Evolutionary conservation across 1,140 invertebrate genomes (phyloP).

Genomic region (Drosophila leontia): DNA sequence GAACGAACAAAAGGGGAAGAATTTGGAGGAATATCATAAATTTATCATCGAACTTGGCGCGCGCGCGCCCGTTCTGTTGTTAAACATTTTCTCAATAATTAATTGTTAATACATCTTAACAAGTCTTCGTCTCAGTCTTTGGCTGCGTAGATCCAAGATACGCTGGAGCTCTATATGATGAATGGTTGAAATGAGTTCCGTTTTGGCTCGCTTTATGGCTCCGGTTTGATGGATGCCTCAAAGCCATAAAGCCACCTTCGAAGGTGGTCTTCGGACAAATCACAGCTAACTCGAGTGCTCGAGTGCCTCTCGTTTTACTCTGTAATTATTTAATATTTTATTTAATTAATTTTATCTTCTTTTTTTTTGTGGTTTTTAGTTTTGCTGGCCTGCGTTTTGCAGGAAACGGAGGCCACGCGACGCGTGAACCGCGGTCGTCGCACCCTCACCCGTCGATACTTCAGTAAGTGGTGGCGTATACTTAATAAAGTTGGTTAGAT

Average conservation of each 20-base stretch:
- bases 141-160: conserved; percentile 22
- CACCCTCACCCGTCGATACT: conserved; percentile 90
- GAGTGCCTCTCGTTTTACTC: conserved; percentile 23
- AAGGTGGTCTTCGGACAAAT: conserved; percentile 36
- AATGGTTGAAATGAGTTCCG: conserved; percentile 75
- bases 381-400: conserved; percentile 86
- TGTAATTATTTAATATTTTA: conserved; percentile 15
- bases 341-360: conserved; percentile 6
- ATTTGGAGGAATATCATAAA: conserved; percentile 32
- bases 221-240: conserved; percentile 53
- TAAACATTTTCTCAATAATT: conserved; percentile 75
- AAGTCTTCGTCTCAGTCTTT: conserved; percentile 50
- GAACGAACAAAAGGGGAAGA: conserved; percentile 62
- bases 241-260: conserved; percentile 46
- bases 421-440: conserved; percentile 91
- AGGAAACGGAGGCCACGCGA: conserved; percentile 89
- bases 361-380: conserved; percentile 47
- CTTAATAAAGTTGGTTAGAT: neutral
- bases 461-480: conserved; percentile 87
- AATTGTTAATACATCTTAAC: conserved; percentile 80
- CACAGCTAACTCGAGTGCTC: conserved; percentile 20
- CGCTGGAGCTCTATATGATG: conserved; percentile 61
- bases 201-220: conserved; percentile 48
- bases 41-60: conserved; percentile 65
- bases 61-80: conserved; percentile 62